Evolutionary conservation across 2,888 invertebrate species (phyloP).

Genomic region (Drosophila eohydei): DNA sequence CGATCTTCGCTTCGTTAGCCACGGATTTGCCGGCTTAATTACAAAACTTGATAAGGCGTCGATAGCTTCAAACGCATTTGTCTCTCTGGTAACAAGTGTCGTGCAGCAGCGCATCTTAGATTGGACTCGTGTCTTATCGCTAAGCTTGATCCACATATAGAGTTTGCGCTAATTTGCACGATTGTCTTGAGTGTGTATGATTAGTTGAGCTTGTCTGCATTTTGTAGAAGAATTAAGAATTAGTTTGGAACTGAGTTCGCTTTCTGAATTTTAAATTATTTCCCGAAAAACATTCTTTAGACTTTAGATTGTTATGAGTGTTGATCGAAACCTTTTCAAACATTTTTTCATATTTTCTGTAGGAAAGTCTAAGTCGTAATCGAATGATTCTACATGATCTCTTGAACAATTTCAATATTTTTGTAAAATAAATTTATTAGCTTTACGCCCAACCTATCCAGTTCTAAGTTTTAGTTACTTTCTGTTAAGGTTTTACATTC

Average conservation of each 20-base stretch:
- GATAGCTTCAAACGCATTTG: constrained; percentile 56
- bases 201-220: neutral
- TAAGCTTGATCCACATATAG: constrained; percentile 33
- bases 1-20: constrained; percentile 49
- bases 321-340: too few relatives aligned
- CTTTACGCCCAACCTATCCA: neutral
- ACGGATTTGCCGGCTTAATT: constrained; percentile 60
- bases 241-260: too few relatives aligned
- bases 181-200: constrained; percentile 42
- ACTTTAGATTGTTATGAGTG: too few relatives aligned
- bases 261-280: too few relatives aligned
- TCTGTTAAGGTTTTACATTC: neutral
- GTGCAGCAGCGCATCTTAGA: constrained; percentile 45
- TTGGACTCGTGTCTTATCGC: constrained; percentile 44
- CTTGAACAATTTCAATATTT: neutral
- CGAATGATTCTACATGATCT: neutral
- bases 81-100: constrained; percentile 60
- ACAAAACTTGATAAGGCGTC: constrained; percentile 67
- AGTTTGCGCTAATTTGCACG: constrained; percentile 56
- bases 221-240: neutral
- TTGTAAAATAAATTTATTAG: neutral
- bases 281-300: too few relatives aligned
- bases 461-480: neutral
- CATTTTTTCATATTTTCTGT: too few relatives aligned
- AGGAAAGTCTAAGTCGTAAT: too few relatives aligned